Percentiles rank a stretch among this genome's conserved stretches.
phyloP scores from a whole-genome alignment of 2,888 invertebrate species.

The Epistrophe eligans region DNA sequence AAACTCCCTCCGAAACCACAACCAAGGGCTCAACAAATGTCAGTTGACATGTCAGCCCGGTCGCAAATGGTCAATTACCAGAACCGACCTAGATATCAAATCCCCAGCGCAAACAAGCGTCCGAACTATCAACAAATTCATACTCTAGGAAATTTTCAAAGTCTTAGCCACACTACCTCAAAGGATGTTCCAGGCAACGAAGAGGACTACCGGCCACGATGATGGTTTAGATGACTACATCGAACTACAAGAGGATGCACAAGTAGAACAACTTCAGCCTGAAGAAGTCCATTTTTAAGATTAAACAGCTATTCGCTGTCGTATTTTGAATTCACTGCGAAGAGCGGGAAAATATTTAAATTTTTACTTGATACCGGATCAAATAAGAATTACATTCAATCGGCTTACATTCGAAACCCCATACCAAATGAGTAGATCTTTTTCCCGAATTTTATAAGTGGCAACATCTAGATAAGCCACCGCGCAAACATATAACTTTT shows the following conservation, averaged over 20 bases:
- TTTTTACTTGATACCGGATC: not conserved
- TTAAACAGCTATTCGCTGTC: not conserved
- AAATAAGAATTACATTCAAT: not conserved
- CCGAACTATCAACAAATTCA: not conserved
- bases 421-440: not conserved
- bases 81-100: not conserved
- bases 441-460: slow-evolving; percentile 1
- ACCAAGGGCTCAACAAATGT: not conserved
- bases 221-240: not conserved
- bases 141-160: not conserved
- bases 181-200: not conserved
- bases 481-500: not conserved
- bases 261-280: not conserved
- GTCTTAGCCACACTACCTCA: not conserved
- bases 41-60: not conserved
- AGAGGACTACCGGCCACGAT: not conserved
- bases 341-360: slow-evolving; percentile 5
- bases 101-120: not conserved
- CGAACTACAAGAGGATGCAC: not conserved
- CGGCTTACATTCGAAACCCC: not conserved
- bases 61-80: not conserved
- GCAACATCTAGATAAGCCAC: not conserved
- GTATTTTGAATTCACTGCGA: not conserved
- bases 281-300: not conserved
- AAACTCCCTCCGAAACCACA: not conserved